Evolutionary conservation across 2,888 invertebrate species (phyloP).

Genomic region (Acanthosepion lycidas): DNA sequence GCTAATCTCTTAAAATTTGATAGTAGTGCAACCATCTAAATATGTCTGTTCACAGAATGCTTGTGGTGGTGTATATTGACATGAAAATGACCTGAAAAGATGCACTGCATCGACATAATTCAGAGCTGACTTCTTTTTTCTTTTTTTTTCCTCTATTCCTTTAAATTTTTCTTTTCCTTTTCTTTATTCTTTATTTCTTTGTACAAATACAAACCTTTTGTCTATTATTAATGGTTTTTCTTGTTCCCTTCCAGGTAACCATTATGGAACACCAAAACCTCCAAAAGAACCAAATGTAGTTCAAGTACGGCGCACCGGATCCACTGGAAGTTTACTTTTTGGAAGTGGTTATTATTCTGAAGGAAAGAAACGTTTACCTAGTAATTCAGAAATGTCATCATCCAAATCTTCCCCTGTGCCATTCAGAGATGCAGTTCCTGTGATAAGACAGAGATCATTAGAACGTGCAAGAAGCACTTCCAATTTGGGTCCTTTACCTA

Average conservation of each 20-base stretch:
- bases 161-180: too few species aligned
- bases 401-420: conserved; percentile 60
- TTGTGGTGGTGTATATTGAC: too few species aligned
- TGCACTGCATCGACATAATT: too few species aligned
- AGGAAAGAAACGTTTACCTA: conserved; percentile 77
- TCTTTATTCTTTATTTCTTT: too few species aligned
- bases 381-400: conserved; percentile 78
- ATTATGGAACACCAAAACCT: conserved; percentile 80
- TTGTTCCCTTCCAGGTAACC: conserved; percentile 76
- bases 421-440: conserved; percentile 57
- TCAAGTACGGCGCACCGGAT: conserved; percentile 68
- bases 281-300: conserved; percentile 69
- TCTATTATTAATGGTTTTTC: too few species aligned
- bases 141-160: too few species aligned
- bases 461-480: conserved; percentile 66
- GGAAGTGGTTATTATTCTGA: conserved; percentile 77
- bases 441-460: conserved; percentile 66
- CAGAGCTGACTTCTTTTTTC: too few species aligned
- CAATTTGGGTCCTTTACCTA: conserved; percentile 89
- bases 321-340: conserved; percentile 73
- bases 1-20: too few species aligned
- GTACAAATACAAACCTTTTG: too few species aligned
- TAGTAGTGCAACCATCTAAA: too few species aligned
- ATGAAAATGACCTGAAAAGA: too few species aligned
- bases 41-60: too few species aligned